These are phyloP conservation scores for Podilymbus podiceps DNA, from an alignment of 2,113 vertebrate genomes.

Conservation along the genomic window DNA sequence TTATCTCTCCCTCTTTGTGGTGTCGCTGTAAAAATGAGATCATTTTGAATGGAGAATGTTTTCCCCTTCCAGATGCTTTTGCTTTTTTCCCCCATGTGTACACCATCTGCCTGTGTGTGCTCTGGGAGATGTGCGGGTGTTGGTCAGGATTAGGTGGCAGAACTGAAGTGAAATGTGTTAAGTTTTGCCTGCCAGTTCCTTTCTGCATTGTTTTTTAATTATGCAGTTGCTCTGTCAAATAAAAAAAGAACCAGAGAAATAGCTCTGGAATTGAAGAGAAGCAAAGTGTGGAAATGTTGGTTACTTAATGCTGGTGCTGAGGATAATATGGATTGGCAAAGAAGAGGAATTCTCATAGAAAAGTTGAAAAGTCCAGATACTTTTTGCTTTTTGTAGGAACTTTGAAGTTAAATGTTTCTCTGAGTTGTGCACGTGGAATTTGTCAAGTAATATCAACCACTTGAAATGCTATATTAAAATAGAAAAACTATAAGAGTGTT, in stretches of 20 bases:
- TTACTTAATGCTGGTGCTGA: not conserved
- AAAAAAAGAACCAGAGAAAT: not conserved
- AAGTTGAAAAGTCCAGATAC: not conserved
- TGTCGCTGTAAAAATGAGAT: not conserved
- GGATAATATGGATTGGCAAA: not conserved
- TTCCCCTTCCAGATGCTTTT: not conserved
- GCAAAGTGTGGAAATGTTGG: not conserved
- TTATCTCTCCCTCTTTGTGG: not conserved
- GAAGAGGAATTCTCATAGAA: not conserved
- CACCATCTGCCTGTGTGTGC: not conserved
- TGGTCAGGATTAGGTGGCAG: constrained; percentile 7
- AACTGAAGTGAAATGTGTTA: not conserved
- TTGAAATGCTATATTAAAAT: not conserved
- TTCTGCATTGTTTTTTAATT: not conserved
- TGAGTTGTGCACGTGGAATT: not conserved
- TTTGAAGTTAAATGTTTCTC: not conserved
- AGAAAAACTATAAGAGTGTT: not conserved
- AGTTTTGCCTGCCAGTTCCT: not conserved
- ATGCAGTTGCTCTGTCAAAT: not conserved
- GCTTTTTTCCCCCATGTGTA: not conserved
- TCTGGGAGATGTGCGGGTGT: constrained; percentile 2
- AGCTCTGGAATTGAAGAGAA: not conserved
- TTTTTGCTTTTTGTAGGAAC: not conserved
- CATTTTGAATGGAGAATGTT: not conserved
- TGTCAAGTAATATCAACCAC: not conserved